Percentiles rank a stretch among this genome's conserved stretches.
These are phyloP conservation scores for Phrynosoma blainvillii DNA, from an alignment of 2,113 vertebrate genomes.

Conservation along the genomic window DNA sequence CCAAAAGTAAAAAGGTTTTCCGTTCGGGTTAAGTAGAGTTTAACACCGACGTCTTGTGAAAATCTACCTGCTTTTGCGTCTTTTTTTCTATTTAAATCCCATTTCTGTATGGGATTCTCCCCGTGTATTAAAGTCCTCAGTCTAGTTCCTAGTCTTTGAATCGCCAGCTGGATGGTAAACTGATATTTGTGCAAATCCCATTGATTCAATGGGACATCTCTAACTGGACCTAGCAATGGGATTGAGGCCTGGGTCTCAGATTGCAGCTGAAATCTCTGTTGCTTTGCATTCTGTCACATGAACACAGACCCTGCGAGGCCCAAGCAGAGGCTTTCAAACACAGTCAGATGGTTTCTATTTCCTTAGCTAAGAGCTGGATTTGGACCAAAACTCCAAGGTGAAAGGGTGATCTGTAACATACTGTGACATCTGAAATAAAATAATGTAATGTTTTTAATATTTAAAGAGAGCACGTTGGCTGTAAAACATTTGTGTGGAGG, in stretches of 20 bases:
- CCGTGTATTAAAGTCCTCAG: too few species aligned
- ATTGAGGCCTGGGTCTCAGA: not conserved
- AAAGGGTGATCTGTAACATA: conserved; percentile 83
- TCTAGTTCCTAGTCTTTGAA: too few species aligned
- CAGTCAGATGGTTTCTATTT: conserved; percentile 85
- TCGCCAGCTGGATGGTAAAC: too few species aligned
- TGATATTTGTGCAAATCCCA: too few species aligned
- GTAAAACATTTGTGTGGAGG: conserved; percentile 74
- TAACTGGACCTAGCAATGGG: too few species aligned
- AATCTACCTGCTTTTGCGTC: too few species aligned
- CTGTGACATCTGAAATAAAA: conserved; percentile 81
- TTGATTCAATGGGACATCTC: not conserved
- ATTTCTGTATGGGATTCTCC: too few species aligned
- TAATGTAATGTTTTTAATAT: conserved; percentile 84
- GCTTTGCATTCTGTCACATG: conserved; percentile 76
- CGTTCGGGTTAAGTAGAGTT: too few species aligned
- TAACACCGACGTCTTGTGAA: too few species aligned
- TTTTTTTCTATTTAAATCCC: too few species aligned
- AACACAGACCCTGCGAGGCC: conserved; percentile 68
- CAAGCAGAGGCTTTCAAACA: conserved; percentile 74
- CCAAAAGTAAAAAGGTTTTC: too few species aligned
- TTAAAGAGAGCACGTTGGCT: conserved; percentile 82
- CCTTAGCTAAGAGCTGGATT: conserved; percentile 77
- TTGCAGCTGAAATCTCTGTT: conserved; percentile 51
- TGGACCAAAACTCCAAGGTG: conserved; percentile 81